phyloP scores from a whole-genome alignment of 2,888 invertebrate species.

The Merodon equestris region DNA sequence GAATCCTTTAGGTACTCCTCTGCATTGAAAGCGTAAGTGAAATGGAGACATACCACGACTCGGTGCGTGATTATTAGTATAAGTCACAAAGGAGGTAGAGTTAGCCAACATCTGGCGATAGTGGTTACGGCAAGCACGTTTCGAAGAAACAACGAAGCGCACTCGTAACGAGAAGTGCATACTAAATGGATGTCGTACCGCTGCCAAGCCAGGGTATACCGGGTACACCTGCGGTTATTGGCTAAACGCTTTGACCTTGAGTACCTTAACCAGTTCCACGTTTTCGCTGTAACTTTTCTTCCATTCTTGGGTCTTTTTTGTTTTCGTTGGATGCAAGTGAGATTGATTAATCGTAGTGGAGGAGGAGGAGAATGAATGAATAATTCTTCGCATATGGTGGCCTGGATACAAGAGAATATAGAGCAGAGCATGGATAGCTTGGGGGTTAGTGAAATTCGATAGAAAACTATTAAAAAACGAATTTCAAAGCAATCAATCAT shows the following conservation, averaged over 20 bases:
- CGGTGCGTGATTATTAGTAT: slow-evolving; percentile 51
- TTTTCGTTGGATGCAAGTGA: too few relatives aligned
- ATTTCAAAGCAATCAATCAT: too few relatives aligned
- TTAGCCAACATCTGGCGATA: slow-evolving; percentile 29
- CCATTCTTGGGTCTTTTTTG: too few relatives aligned
- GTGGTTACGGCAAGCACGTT: slow-evolving; percentile 28
- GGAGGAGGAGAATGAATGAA: too few relatives aligned
- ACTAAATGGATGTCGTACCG: slow-evolving; percentile 29
- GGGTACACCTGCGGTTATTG: slow-evolving; percentile 59
- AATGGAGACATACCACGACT: slow-evolving; percentile 24
- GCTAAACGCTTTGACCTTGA: slow-evolving; percentile 61
- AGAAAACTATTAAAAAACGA: too few relatives aligned
- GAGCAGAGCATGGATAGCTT: too few relatives aligned
- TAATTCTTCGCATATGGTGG: too few relatives aligned
- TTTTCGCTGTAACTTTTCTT: slow-evolving; percentile 2
- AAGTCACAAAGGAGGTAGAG: too few relatives aligned
- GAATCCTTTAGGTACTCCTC: slow-evolving; percentile 36
- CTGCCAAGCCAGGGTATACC: background rate
- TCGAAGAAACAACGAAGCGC: slow-evolving; percentile 31
- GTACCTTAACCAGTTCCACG: slow-evolving; percentile 43
- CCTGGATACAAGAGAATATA: too few relatives aligned
- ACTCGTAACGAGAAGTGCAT: slow-evolving; percentile 53
- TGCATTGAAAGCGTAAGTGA: slow-evolving; percentile 54
- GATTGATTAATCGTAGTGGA: too few relatives aligned
- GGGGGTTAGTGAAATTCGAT: too few relatives aligned